Base-by-base conservation (phyloP, 1,140 invertebrate species). In the Globodera rostochiensis region DNA sequence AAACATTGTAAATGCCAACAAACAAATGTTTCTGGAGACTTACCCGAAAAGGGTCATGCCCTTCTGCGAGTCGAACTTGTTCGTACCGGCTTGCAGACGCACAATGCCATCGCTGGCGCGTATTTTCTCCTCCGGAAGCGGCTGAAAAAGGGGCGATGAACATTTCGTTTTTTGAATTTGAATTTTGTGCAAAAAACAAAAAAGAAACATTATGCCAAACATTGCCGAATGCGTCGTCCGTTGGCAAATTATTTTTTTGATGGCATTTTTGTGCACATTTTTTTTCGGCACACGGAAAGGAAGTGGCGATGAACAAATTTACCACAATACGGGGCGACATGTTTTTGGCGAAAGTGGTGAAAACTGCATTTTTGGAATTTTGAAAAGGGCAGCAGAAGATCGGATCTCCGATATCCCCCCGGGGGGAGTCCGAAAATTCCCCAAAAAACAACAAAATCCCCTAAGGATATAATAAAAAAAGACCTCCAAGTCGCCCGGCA, bases 101-200 rank as follows among this genome's bases (percentile, higher is more conserved):
- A 89, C 88, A 75, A 89, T 89, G 53, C 88, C 88, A 66, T 89
- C 88, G 21, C 83, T 86, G 64, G 88, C 79, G 80, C 88, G 88
- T 76, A 90, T 90, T 84, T 89, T 89, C 81, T 89, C 88, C 80
- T 89, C 88, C 77, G 88, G 87, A n/a, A 89, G 77, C 6, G 85
- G 87, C 88, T 88, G 77, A 84, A 88, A 78, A 85, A 84, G 19
- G 36, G 36, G 36, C 2, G 36, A 3, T 0, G 36, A 36, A 0
- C 36, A 36, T 36, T 36, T 36, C 36, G 3, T 36, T 36, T 36
- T 36, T 36, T 1, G 13, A 71, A n/a, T 21, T 69, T 77, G 80
- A 5, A 8, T 45, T 82, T 69, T 11, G 0, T 15, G 25, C 69
- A 47, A 71, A 47, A 71, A 25, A 25, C 25, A 36, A 69, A 83